Percentiles rank a stretch among this genome's conserved stretches.
Conservation (phyloP, 2,797 vertebrate genomes). For the Chloroceryle amazona region DNA sequence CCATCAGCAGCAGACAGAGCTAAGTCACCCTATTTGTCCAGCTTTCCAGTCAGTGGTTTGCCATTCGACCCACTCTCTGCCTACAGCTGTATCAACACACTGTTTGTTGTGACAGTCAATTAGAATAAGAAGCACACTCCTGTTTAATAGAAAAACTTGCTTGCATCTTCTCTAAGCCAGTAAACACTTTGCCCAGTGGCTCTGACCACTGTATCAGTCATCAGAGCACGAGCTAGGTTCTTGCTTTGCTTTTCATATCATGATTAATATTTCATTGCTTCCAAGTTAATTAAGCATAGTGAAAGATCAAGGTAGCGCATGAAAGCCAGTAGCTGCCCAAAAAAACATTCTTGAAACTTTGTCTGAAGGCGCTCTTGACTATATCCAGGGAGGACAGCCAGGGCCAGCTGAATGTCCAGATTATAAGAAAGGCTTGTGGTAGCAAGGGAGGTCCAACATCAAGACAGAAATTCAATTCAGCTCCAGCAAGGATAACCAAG, state of each 20-base stretch:
- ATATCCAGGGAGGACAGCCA: background rate
- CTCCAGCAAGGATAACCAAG: background rate
- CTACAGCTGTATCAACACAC: background rate
- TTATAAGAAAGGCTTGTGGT: background rate
- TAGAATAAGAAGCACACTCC: background rate
- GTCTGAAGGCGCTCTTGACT: background rate
- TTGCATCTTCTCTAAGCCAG: background rate
- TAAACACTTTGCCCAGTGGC: background rate
- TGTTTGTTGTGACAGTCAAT: background rate
- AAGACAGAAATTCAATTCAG: background rate
- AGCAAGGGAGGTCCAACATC: background rate
- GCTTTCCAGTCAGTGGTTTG: background rate
- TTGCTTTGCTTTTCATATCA: background rate
- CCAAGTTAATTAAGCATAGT: background rate
- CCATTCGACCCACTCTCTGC: background rate
- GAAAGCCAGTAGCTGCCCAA: background rate
- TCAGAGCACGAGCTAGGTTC: background rate
- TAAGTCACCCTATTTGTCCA: background rate
- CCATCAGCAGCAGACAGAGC: background rate
- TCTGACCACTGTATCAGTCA: background rate
- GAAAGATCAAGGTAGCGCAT: background rate
- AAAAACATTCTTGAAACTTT: background rate
- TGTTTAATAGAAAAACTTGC: background rate
- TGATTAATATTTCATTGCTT: background rate
- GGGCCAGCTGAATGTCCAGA: background rate